A percentile compares a stretch with the other conserved stretches of the same genome.
phyloP scores from a whole-genome alignment of 2,888 invertebrate genomes.

The Clostera curtula region DNA sequence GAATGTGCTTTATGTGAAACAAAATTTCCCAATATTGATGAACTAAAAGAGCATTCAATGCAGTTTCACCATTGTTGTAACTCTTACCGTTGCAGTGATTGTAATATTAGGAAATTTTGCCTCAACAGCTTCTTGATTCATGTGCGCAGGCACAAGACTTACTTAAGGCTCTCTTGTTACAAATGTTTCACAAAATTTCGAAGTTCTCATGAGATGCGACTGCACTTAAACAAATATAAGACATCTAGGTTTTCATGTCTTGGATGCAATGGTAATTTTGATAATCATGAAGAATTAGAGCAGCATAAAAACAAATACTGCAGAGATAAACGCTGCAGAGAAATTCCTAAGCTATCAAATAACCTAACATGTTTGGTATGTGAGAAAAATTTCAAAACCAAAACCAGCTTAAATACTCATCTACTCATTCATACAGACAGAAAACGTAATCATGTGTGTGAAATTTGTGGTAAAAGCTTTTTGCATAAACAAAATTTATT shows the following conservation, averaged over 20 bases:
- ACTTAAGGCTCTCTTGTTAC: constrained; percentile 65
- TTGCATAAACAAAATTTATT: constrained; percentile 35
- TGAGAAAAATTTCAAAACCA: constrained; percentile 40
- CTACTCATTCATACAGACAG: constrained; percentile 71
- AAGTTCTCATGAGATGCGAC: constrained; percentile 18
- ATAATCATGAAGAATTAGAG: constrained; percentile 26
- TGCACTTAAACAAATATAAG: constrained; percentile 30
- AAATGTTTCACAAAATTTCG: constrained; percentile 37
- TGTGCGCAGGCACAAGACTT: constrained; percentile 74
- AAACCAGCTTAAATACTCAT: constrained; percentile 56
- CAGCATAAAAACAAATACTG: constrained; percentile 33
- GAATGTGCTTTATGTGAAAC: constrained; percentile 46
- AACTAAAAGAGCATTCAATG: constrained; percentile 74
- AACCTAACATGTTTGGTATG: constrained; percentile 41
- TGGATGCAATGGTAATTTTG: constrained; percentile 44
- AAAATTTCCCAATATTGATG: constrained; percentile 36
- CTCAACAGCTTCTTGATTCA: constrained; percentile 57
- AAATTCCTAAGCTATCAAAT: constrained; percentile 21
- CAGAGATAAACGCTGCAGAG: constrained; percentile 26
- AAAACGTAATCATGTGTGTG: constrained; percentile 45
- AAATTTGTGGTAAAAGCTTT: constrained; percentile 49
- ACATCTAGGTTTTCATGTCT: constrained; percentile 31
- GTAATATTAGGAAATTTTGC: constrained; percentile 45
- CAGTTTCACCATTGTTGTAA: constrained; percentile 75
- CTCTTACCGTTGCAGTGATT: constrained; percentile 78